Base-by-base conservation (phyloP, 1,140 invertebrate genomes). In the Steinernema feltiae region DNA sequence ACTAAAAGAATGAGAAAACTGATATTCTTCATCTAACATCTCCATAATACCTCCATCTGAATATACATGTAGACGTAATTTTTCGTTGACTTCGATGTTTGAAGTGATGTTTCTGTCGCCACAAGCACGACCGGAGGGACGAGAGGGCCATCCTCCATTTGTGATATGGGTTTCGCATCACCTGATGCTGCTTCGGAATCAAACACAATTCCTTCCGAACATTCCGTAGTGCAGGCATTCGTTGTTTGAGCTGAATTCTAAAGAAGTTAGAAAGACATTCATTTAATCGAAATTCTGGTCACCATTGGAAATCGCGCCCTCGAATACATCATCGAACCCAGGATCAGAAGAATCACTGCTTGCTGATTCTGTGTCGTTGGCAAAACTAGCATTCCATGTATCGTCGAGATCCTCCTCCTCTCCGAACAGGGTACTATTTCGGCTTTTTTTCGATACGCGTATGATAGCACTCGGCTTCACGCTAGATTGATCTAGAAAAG, bases 61-160 rank as follows among this genome's bases (percentile, higher is more conserved):
- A 98, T 97, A 83, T 95, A 97, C 0, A 98, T 89, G 87, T 92
- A 95, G 84, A 92, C 88, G 89, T 87, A 90, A 83, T 81, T 84
- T 74, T 73, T 48, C 1, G 24, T 81, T 32, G 77, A 73, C 21
- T 35, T 76, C 0, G 63, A 72, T 83, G 73, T 21, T 0, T 74
- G 70, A 27, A 78, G 30, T 74, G 79, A 46, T n/a, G 72, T 71
- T 21, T 70, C 76, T 0, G 74, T 69, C 1, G 77, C 46, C 1
- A 73, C 74, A 18, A 78, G 30, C 21, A 76, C 75, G 7, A 76
- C 48, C 48, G 75, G 35, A 7, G 73, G 27, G 15, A 21, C 73
- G 1, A 71, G 48, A 18, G 24, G 53, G 48, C 53, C 72, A 21
- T 76, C n/a, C 41, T 30, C 31, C 31, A 12, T 32, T 29, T 35